phyloP scores from a whole-genome alignment of 2,888 invertebrate genomes.

The Disparrhopalites patrizii region DNA sequence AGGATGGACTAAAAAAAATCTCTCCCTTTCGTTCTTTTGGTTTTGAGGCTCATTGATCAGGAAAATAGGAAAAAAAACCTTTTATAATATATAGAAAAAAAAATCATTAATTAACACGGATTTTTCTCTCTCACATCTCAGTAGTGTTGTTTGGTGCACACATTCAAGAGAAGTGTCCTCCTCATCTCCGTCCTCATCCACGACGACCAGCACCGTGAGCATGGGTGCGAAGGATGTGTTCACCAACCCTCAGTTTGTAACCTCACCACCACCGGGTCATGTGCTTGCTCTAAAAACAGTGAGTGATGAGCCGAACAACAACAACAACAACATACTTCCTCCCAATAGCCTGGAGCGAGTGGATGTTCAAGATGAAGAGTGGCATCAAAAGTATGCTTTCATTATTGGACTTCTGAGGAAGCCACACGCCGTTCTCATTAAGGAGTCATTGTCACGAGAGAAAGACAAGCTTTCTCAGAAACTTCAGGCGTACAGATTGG shows the following conservation, averaged over 20 bases:
- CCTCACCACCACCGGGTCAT: slow-evolving; percentile 19
- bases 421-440: slow-evolving; percentile 44
- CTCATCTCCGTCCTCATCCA: background rate
- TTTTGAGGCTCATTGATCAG: background rate
- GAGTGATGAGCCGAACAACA: background rate
- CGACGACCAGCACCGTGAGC: background rate
- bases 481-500: slow-evolving; percentile 43
- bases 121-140: background rate
- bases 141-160: background rate
- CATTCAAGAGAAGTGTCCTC: background rate
- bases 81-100: too few relatives aligned
- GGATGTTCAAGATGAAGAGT: slow-evolving; percentile 40
- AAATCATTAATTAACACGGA: too few relatives aligned
- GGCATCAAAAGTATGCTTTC: slow-evolving; percentile 48
- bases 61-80: background rate
- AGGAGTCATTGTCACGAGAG: slow-evolving; percentile 40
- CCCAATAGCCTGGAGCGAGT: background rate
- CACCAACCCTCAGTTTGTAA: slow-evolving; percentile 42
- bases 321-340: background rate
- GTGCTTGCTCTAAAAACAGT: background rate
- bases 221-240: slow-evolving; percentile 48
- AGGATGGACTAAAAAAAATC: too few relatives aligned
- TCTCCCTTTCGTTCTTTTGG: background rate
- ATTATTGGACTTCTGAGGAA: slow-evolving; percentile 44
- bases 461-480: slow-evolving; percentile 41